A percentile compares a stretch with the other conserved stretches of the same genome.
These are phyloP conservation scores for Pherbina coryleti DNA, from an alignment of 2,888 invertebrate species.

Conservation along the genomic window DNA sequence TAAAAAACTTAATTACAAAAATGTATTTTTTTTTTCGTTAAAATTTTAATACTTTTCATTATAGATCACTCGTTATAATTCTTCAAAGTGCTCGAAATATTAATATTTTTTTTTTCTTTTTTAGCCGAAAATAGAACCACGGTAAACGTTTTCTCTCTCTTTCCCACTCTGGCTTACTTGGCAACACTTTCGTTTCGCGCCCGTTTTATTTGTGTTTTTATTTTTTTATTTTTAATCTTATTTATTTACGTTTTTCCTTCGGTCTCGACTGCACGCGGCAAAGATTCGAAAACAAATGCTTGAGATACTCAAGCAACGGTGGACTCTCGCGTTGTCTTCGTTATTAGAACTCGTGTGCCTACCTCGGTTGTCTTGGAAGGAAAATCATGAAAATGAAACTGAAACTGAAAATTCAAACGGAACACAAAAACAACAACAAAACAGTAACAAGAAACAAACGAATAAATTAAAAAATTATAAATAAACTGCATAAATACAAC, in stretches of 20 bases:
- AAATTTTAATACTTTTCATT: not conserved
- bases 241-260: constrained; percentile 22
- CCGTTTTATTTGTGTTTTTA: not conserved
- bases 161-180: not conserved
- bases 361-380: constrained; percentile 38
- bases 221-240: constrained; percentile 6
- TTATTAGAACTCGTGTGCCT: constrained; percentile 51
- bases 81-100: not conserved
- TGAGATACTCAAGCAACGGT: constrained; percentile 33
- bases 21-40: not conserved
- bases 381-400: constrained; percentile 51
- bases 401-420: constrained; percentile 50
- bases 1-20: not conserved
- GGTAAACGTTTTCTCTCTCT: constrained; percentile 13
- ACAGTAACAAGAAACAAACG: not conserved
- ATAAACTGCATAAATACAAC: constrained; percentile 32
- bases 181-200: not conserved
- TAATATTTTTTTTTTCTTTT: constrained; percentile 32
- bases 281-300: constrained; percentile 63
- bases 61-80: not conserved
- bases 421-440: not conserved
- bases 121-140: constrained; percentile 49
- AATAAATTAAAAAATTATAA: constrained; percentile 36
- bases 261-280: constrained; percentile 62
- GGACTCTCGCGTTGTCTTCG: constrained; percentile 45